Evolutionary conservation across 2,888 invertebrate genomes (phyloP).

Genomic region (Megaustenia siamemsis): DNA sequence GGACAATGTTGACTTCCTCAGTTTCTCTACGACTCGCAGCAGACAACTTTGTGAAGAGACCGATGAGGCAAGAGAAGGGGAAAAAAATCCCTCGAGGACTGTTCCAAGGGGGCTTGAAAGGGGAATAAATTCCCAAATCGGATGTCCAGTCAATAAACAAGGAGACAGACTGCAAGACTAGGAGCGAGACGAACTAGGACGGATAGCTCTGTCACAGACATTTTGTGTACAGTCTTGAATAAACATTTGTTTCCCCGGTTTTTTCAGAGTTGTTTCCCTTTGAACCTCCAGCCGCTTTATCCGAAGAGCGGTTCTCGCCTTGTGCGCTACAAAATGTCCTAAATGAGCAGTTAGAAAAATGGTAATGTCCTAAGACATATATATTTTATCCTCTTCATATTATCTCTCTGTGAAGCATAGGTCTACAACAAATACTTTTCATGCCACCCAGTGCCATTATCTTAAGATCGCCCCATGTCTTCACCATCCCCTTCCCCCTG

Average conservation of each 20-base stretch:
- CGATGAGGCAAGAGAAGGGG: no score
- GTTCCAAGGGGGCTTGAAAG: not conserved
- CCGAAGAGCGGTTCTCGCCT: no score
- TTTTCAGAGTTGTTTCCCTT: not conserved
- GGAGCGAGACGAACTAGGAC: not conserved
- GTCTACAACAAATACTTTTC: no score
- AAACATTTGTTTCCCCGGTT: not conserved
- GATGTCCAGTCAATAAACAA: conserved; percentile 7
- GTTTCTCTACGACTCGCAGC: not conserved
- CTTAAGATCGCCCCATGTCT: no score
- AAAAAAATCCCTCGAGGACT: conserved; percentile 6
- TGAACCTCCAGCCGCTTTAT: no score
- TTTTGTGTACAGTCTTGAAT: not conserved
- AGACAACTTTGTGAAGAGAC: not conserved
- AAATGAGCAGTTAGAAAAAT: no score
- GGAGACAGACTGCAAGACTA: not conserved
- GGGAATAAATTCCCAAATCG: not conserved
- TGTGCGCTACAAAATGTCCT: no score
- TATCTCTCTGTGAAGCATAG: no score
- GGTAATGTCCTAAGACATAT: no score
- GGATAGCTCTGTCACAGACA: not conserved
- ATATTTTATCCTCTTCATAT: no score
- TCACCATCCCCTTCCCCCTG: no score
- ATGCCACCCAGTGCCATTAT: no score
- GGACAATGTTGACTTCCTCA: conserved; percentile 10